Conservation (phyloP, 2,797 vertebrate genomes). For the Tiaroga cobitis region DNA sequence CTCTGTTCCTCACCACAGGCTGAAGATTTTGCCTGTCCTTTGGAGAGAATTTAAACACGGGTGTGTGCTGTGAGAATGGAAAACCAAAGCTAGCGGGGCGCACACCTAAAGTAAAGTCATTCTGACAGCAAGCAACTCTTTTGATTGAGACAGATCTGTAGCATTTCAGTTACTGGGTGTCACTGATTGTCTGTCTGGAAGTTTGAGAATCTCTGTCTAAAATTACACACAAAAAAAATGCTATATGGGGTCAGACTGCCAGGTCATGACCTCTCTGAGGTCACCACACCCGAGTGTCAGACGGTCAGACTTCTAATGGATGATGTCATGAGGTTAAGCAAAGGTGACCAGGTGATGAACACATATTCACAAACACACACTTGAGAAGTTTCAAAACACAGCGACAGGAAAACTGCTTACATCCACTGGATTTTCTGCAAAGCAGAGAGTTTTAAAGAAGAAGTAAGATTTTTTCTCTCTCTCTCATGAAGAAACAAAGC, state of each 20-base stretch:
- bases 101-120: constrained; percentile 31
- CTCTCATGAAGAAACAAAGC: constrained; percentile 3
- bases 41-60: constrained; percentile 38
- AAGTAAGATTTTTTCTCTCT: neutral
- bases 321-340: constrained; percentile 44
- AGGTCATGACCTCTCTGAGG: constrained; percentile 32
- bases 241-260: constrained; percentile 20
- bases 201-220: constrained; percentile 52
- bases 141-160: constrained; percentile 18
- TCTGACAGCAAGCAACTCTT: neutral
- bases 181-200: constrained; percentile 32
- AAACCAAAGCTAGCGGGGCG: constrained; percentile 32
- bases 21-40: constrained; percentile 51
- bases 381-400: constrained; percentile 18
- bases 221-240: constrained; percentile 11
- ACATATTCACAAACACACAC: constrained; percentile 25
- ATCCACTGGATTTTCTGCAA: constrained; percentile 16
- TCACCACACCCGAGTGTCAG: constrained; percentile 31
- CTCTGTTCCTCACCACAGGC: constrained; percentile 55
- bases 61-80: constrained; percentile 41
- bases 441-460: constrained; percentile 2
- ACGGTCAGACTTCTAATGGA: constrained; percentile 11
- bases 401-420: constrained; percentile 16
- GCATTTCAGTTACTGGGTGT: constrained; percentile 33
- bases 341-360: constrained; percentile 32